These are phyloP conservation scores for Unio pictorum DNA, from an alignment of 2,888 invertebrate genomes.

Conservation along the genomic window DNA sequence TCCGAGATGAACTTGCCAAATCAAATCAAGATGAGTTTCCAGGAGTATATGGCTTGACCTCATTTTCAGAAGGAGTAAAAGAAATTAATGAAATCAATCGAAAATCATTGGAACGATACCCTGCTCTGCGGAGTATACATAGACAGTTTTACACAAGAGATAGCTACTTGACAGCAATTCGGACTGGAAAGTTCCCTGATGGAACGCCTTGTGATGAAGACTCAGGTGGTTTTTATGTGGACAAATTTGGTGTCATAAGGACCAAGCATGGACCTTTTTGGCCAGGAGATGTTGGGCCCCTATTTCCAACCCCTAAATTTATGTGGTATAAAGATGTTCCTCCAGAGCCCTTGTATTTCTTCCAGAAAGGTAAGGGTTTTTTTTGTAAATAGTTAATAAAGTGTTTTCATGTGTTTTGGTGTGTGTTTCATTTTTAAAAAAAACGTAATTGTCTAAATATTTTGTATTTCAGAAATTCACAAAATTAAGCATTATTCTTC, in stretches of 20 bases:
- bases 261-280: constrained; percentile 69
- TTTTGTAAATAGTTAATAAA: neutral
- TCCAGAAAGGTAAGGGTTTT: constrained; percentile 48
- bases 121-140: constrained; percentile 39
- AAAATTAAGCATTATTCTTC: no score
- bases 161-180: constrained; percentile 58
- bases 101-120: constrained; percentile 44
- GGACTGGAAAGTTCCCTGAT: constrained; percentile 58
- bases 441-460: no score
- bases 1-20: constrained; percentile 51
- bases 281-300: constrained; percentile 66
- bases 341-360: constrained; percentile 55
- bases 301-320: constrained; percentile 64
- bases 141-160: constrained; percentile 62
- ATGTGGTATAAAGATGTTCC: constrained; percentile 36
- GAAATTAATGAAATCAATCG: constrained; percentile 43
- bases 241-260: constrained; percentile 64
- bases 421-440: neutral
- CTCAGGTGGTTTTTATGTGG: constrained; percentile 55
- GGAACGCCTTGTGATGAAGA: constrained; percentile 50
- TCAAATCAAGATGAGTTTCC: constrained; percentile 62
- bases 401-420: neutral
- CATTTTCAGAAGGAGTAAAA: constrained; percentile 55
- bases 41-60: constrained; percentile 55
- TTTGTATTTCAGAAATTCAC: no score